Evolutionary conservation across 23 tunicate genomes (phyloP).

Genomic region (Diplosoma virens): DNA sequence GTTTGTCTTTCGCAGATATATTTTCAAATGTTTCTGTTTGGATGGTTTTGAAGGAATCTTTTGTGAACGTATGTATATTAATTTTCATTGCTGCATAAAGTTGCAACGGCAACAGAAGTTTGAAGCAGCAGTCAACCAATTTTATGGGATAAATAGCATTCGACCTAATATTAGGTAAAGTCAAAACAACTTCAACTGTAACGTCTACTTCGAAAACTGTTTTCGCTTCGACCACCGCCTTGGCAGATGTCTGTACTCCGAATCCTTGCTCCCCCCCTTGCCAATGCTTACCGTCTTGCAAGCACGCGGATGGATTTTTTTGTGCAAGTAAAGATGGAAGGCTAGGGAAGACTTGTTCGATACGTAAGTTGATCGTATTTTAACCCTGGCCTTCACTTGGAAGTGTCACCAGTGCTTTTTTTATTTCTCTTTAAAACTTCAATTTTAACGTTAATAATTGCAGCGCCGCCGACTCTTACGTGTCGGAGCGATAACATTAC

Average conservation of each 20-base stretch:
- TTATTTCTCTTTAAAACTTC: background rate
- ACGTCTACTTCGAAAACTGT: too few relatives aligned
- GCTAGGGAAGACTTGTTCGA: slow-evolving; percentile 54
- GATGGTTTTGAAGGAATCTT: too few relatives aligned
- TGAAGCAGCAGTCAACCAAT: too few relatives aligned
- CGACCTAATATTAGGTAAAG: too few relatives aligned
- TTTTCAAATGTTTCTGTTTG: too few relatives aligned
- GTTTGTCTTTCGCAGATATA: too few relatives aligned
- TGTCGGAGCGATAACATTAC: slow-evolving; percentile 2
- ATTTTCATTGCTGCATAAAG: too few relatives aligned
- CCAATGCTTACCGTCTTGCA: slow-evolving; percentile 45
- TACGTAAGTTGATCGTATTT: slow-evolving; percentile 28
- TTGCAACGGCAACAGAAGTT: too few relatives aligned
- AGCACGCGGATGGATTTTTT: slow-evolving; percentile 53
- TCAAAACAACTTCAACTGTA: too few relatives aligned
- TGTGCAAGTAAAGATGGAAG: slow-evolving; percentile 39
- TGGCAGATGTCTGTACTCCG: background rate
- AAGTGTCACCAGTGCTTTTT: background rate
- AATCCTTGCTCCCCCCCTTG: slow-evolving; percentile 25
- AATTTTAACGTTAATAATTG: background rate
- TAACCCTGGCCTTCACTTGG: background rate
- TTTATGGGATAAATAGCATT: too few relatives aligned
- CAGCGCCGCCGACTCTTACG: background rate
- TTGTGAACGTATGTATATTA: too few relatives aligned
- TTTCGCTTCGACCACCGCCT: too few relatives aligned